Evolutionary conservation across 1,140 invertebrate species (phyloP).

Genomic region (Dicyema japonicum): DNA sequence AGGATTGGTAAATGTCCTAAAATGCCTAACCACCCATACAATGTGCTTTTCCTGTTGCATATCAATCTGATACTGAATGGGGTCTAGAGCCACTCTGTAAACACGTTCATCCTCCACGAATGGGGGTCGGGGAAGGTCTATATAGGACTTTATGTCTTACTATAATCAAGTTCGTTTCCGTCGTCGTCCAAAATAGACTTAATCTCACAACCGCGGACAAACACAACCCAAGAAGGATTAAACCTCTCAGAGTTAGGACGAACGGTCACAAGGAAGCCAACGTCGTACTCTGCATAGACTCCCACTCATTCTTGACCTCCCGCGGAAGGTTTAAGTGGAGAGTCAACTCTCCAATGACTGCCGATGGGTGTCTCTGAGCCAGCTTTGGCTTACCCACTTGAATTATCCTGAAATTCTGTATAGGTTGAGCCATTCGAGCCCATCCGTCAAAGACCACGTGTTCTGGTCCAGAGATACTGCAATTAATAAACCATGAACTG

Average conservation of each 20-base stretch:
- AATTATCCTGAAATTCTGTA: conserved; percentile 16
- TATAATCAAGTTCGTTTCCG: too few species aligned
- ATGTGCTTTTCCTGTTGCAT: conserved; percentile 23
- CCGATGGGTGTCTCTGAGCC: conserved; percentile 60
- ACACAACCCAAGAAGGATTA: conserved; percentile 33
- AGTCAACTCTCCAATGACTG: conserved; percentile 64
- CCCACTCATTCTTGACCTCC: conserved; percentile 83
- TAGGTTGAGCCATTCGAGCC: conserved; percentile 85
- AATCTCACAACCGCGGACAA: conserved; percentile 78
- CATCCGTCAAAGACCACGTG: conserved; percentile 56
- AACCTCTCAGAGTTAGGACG: conserved; percentile 27
- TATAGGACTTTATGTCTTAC: too few species aligned
- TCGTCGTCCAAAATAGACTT: conserved; percentile 87
- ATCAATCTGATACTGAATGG: conserved; percentile 71
- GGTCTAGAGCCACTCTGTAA: conserved; percentile 64
- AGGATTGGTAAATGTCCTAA: conserved; percentile 66
- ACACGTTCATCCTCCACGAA: conserved; percentile 55
- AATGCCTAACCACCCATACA: conserved; percentile 2
- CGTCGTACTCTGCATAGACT: conserved; percentile 73
- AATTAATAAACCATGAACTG: background rate
- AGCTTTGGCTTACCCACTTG: conserved; percentile 27
- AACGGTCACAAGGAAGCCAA: conserved; percentile 71
- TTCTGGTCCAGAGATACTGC: too few species aligned
- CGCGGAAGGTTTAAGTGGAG: conserved; percentile 46
- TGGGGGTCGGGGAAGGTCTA: background rate